Conservation (phyloP, 1,140 invertebrate species). For the Callitettix versicolor region DNA sequence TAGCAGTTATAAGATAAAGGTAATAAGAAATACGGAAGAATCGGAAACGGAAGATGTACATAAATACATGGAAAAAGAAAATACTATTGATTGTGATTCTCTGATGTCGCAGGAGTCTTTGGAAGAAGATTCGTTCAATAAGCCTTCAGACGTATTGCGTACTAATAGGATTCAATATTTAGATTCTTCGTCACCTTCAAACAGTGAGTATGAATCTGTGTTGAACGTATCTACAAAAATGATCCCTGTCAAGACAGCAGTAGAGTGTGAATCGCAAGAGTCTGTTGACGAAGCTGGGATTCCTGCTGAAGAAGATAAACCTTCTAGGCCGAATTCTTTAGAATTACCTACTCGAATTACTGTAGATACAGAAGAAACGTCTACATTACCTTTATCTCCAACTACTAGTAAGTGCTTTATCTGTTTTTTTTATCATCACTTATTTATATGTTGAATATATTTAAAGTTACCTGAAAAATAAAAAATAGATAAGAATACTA, state of each 20-base stretch:
- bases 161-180: no score
- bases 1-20: no score
- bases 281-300: constrained; percentile 20
- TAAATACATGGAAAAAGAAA: no score
- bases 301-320: constrained; percentile 11
- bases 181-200: no score
- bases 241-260: constrained; percentile 11
- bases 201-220: no score
- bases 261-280: background rate
- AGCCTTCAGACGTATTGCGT: no score
- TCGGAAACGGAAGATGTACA: no score
- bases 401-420: background rate
- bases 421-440: background rate
- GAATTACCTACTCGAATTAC: constrained; percentile 17
- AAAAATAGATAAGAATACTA: no score
- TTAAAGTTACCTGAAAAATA: background rate
- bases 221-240: constrained; percentile 17
- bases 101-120: no score
- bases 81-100: no score
- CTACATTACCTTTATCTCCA: background rate
- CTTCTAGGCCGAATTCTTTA: constrained; percentile 21
- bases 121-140: no score
- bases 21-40: no score
- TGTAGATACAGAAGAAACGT: constrained; percentile 14
- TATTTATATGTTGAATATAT: background rate